Evolutionary conservation across 2,113 vertebrate species (phyloP).

Genomic region (Athene cunicularia): DNA sequence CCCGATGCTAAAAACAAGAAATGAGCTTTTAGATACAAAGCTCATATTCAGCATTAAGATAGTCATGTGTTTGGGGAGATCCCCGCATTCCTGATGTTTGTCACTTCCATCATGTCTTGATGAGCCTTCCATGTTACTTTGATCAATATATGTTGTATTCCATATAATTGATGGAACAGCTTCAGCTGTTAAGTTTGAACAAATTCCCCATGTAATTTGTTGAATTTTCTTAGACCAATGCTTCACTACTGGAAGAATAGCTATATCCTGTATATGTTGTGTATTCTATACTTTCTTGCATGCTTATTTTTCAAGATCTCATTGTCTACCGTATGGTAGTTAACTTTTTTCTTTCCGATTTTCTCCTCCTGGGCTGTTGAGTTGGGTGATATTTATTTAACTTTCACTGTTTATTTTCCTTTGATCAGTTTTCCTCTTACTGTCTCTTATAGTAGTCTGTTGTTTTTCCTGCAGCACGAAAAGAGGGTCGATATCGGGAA

Average conservation of each 20-base stretch:
- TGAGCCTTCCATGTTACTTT: not conserved
- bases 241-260: not conserved
- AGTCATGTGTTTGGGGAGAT: not conserved
- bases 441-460: not conserved
- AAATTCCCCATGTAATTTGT: not conserved
- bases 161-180: not conserved
- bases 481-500: slow-evolving; percentile 93
- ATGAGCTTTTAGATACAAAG: not conserved
- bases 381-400: not conserved
- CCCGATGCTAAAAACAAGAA: not conserved
- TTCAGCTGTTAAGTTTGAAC: not conserved
- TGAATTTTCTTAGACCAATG: not conserved
- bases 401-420: not conserved
- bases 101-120: not conserved
- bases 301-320: not conserved
- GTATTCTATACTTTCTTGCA: not conserved
- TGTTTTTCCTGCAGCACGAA: slow-evolving; percentile 81
- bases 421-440: not conserved
- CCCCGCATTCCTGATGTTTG: not conserved
- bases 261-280: not conserved
- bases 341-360: not conserved
- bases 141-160: not conserved
- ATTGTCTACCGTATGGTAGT: not conserved
- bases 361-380: not conserved
- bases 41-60: not conserved